Evolutionary conservation across 2,888 invertebrate species (phyloP), one percentile per base, ranked within the genome.

Genomic region (Caradrina kadenii): DNA sequence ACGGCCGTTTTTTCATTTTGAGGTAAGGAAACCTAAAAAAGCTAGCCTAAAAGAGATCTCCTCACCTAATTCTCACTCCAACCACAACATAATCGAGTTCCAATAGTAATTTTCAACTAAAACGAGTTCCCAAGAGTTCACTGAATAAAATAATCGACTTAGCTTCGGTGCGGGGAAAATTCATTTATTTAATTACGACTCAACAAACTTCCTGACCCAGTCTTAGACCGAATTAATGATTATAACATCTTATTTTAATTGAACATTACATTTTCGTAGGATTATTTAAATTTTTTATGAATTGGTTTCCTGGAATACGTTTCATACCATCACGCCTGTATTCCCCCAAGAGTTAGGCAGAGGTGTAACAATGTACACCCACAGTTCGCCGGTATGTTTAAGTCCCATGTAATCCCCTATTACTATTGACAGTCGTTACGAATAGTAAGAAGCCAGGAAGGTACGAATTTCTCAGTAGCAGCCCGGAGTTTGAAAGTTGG

Each of bases 151-250:
- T 90, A 90, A 90, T 89, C 86, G 84, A 86, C 86, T 91, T 86
- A 86, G 76, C 81, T 78, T 66, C 80, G 63, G 63, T 80, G 76
- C 81, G 69, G 82, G 67, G 65, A 83, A 84, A 79, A 89, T 89
- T 88, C 86, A 88, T 88, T 91, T 87, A 90, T 89, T 89, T 88
- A 90, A 90, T 90, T 89, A 90, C 87, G 85, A 81, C 78, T 65
- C 74, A 42, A 65, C 63, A 70, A 83, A 79, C 71, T 79, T 80
- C 62, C 53, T 49, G 76, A 69, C 83, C 69, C 81, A 77, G 71
- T 67, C 64, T 77, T 71, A 63, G 71, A 76, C 67, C 50, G 70
- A 74, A 86, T 86, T 85, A 86, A 87, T 83, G 75, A 82, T 81
- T 80, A 63, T 79, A 77, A 79, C 73, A 76, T 77, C 65, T 76